Evolutionary conservation across 2,888 invertebrate genomes (phyloP), one percentile per base, ranked within the genome.

Genomic region (Drosophila mulleri): DNA sequence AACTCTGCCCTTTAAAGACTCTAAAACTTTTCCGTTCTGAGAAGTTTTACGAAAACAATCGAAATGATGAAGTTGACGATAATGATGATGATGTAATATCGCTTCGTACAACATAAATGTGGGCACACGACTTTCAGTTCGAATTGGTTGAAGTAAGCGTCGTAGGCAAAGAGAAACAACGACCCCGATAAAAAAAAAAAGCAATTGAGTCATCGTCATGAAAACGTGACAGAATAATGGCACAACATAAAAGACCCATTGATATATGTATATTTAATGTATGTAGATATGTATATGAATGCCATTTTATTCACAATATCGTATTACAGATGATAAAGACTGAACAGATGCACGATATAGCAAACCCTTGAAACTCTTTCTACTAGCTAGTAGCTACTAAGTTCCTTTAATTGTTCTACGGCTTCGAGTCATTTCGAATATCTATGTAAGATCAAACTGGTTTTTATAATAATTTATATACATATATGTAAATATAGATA

Each of bases 161-260:
- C 37, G 35, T 52, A 66, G 61, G 35, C 35, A 54, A 54, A 52
- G 18, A 50, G 52, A 52, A 45, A 47, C 66, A 56, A 70, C 61
- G 52, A 77, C 60, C 59, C 47, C 59, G 59, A 59, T 59, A 39
- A 68, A 32, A 60, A 69, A 60, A 69, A 35, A 58, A 56, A 64
- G 59, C 69, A 81, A 73, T 72, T 81, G 78, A 83, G 66, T 78
- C 71, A 72, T 59, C 48, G 66, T 56, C 83, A 63, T 75, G 71
- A 80, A 83, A 83, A 88, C 83, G 83, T 83, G 83, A 83, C 89
- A 86, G 89, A 80, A 88, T 88, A 83, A 86, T 86, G 89, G 72
- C 80, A 78, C 56, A 74, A 48, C 58, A 81, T 72, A 80, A 82
- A 80, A 83, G 59, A 63, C 48, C 53, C 65, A 74, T 69, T 73